Percentiles rank a stretch among this genome's conserved stretches.
These are phyloP conservation scores for Brotula barbata DNA, from an alignment of 2,797 vertebrate genomes.

Conservation along the genomic window DNA sequence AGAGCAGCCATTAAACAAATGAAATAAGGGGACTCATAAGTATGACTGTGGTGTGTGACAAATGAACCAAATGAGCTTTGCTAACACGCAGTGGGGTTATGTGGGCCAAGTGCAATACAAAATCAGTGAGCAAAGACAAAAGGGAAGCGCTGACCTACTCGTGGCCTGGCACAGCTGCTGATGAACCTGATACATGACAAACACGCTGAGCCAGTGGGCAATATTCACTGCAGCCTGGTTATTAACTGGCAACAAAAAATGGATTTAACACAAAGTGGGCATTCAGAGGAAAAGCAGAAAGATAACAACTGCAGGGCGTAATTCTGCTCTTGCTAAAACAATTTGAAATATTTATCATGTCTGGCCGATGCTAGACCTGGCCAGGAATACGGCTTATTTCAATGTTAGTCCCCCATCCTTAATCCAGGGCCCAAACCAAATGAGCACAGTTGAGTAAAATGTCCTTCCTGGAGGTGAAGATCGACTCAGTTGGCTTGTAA, in stretches of 20 bases:
- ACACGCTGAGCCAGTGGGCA: constrained; percentile 18
- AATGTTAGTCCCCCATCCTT: not conserved
- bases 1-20: constrained; percentile 59
- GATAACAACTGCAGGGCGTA: not conserved
- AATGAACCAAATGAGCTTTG: constrained; percentile 61
- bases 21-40: constrained; percentile 61
- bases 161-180: constrained; percentile 26
- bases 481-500: constrained; percentile 27
- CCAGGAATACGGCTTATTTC: not conserved
- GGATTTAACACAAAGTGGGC: not conserved
- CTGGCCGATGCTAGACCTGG: constrained; percentile 10
- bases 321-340: not conserved
- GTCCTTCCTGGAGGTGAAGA: constrained; percentile 27
- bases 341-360: constrained; percentile 20
- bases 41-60: constrained; percentile 55
- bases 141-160: constrained; percentile 21
- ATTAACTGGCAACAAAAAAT: not conserved
- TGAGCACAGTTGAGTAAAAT: constrained; percentile 36
- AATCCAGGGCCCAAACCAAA: constrained; percentile 14
- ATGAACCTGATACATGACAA: constrained; percentile 28
- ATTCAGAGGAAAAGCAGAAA: not conserved
- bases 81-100: constrained; percentile 28
- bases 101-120: constrained; percentile 32
- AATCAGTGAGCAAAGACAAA: constrained; percentile 38
- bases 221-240: not conserved